Evolutionary conservation across 1,140 invertebrate species (phyloP).

Genomic region (Coelopa frigida): DNA sequence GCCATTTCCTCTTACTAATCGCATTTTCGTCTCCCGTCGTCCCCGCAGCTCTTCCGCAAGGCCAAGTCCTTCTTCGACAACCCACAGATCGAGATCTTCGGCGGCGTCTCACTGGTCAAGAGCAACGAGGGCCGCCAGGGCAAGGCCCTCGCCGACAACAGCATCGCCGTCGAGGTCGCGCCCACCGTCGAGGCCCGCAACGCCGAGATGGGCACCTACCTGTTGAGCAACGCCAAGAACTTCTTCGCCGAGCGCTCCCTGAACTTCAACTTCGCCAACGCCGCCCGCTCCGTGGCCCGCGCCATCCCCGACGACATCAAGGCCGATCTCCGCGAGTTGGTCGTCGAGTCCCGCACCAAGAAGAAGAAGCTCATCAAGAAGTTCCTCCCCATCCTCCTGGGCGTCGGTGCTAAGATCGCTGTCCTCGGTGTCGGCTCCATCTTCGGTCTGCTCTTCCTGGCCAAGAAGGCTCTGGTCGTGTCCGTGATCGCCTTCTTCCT

Average conservation of each 20-base stretch:
- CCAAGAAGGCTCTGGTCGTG: conserved; percentile 59
- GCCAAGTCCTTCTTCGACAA: conserved; percentile 56
- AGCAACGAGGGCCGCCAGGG: conserved; percentile 42
- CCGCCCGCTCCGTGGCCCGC: conserved; percentile 48
- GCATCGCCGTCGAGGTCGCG: conserved; percentile 47
- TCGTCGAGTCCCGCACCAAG: conserved; percentile 57
- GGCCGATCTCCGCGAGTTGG: conserved; percentile 49
- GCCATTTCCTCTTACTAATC: too few species aligned
- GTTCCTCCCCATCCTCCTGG: conserved; percentile 52
- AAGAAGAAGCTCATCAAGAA: conserved; percentile 56
- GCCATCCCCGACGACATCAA: conserved; percentile 49
- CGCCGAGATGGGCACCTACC: conserved; percentile 53
- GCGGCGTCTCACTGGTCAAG: conserved; percentile 53
- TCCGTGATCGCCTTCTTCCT: conserved; percentile 56
- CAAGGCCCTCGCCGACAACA: conserved; percentile 38
- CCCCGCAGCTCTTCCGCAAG: conserved; percentile 49
- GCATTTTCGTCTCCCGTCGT: not conserved
- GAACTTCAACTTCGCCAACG: conserved; percentile 50
- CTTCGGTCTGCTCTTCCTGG: conserved; percentile 54
- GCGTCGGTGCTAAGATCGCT: conserved; percentile 55
- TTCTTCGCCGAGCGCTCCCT: conserved; percentile 55
- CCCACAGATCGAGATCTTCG: conserved; percentile 51
- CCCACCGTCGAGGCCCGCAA: conserved; percentile 50
- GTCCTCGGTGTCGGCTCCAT: conserved; percentile 51
- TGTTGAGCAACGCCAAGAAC: conserved; percentile 48